Conservation (phyloP, 2,797 vertebrate species). For the Pangasius larnaudii region DNA sequence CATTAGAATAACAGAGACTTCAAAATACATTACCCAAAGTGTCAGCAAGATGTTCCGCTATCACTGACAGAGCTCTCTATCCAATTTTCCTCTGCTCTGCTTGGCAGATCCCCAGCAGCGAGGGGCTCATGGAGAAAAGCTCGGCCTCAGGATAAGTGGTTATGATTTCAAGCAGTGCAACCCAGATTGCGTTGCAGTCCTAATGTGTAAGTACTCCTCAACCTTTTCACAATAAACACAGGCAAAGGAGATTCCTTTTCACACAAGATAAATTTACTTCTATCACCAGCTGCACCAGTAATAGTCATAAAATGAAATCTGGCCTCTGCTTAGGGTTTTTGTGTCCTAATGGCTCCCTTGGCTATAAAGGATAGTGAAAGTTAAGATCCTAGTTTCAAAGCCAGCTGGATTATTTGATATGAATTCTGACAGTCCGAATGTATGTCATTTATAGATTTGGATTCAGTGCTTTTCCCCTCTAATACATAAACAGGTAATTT, state of each 20-base stretch:
- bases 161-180: constrained; percentile 50
- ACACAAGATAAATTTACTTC: constrained; percentile 41
- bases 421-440: constrained; percentile 30
- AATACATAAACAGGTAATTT: background rate
- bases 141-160: constrained; percentile 55
- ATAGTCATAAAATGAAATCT: constrained; percentile 47
- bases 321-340: constrained; percentile 40
- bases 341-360: constrained; percentile 27
- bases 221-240: constrained; percentile 50
- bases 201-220: constrained; percentile 56
- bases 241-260: constrained; percentile 53
- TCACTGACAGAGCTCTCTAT: constrained; percentile 49
- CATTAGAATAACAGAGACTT: constrained; percentile 61
- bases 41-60: constrained; percentile 59
- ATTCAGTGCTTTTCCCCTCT: background rate
- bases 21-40: constrained; percentile 56
- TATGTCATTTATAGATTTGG: constrained; percentile 22
- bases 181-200: constrained; percentile 53
- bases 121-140: constrained; percentile 46
- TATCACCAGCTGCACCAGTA: constrained; percentile 41
- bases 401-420: constrained; percentile 39
- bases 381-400: constrained; percentile 44
- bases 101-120: constrained; percentile 41
- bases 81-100: constrained; percentile 46
- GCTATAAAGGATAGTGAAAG: constrained; percentile 47